A percentile compares a stretch with the other conserved stretches of the same genome.
Evolutionary conservation across 2,888 invertebrate species (phyloP).

Genomic region (Metallyticus violacea): DNA sequence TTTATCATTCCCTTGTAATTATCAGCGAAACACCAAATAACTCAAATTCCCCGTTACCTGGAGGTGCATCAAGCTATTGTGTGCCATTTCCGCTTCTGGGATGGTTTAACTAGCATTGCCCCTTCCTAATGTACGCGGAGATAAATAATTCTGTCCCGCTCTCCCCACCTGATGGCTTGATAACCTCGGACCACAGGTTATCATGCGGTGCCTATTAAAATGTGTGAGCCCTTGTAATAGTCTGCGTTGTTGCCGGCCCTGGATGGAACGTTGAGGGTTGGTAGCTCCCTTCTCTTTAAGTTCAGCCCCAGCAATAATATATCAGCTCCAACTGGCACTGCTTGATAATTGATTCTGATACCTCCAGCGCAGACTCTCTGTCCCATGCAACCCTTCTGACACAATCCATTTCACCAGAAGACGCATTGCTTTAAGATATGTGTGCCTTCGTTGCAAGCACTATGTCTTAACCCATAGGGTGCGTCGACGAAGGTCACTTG

Average conservation of each 20-base stretch:
- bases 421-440: neutral
- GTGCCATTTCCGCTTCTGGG: neutral
- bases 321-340: constrained; percentile 21
- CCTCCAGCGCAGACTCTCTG: neutral
- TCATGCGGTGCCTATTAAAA: constrained; percentile 20
- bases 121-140: neutral
- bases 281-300: neutral
- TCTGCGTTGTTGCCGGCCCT: neutral
- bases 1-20: neutral
- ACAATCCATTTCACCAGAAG: neutral
- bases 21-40: neutral
- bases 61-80: neutral
- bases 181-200: constrained; percentile 24
- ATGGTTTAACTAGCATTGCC: neutral
- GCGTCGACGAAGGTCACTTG: neutral
- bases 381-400: neutral
- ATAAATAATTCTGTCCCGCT: neutral
- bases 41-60: neutral
- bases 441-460: neutral
- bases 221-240: constrained; percentile 4
- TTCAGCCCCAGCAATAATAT: constrained; percentile 20
- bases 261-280: too few species aligned
- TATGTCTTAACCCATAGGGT: neutral
- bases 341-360: constrained; percentile 30
- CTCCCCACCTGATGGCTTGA: constrained; percentile 2